Evolutionary conservation across 2,113 vertebrate species (phyloP), one percentile per base, ranked within the genome.

Genomic region (Rattus rattus): DNA sequence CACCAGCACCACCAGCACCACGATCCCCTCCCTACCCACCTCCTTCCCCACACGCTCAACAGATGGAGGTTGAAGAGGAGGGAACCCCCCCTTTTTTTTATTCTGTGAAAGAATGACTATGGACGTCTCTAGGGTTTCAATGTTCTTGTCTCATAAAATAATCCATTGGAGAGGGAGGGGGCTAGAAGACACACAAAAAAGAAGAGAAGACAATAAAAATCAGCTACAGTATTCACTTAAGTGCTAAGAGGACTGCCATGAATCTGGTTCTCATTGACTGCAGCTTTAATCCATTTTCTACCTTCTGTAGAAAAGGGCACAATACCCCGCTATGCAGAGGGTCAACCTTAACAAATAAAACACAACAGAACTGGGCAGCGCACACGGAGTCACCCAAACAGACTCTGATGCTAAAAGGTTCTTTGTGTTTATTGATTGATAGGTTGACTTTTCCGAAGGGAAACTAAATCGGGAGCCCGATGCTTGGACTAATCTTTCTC

Each of bases 221-320:
- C 81, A 84, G n/a, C 14, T 16, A 43, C 81, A 84, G 26, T 47
- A 63, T 65, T 65, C 81, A 14, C 59, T 43, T 43, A 63, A 84
- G 81, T 63, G 59, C 56, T 84, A 43, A 84, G 81, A 39, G 26
- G 73, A 76, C 73, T 47, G 59, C 26, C 81, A 43, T 10, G n/a
- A 28, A 63, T 86, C 95, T 94, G 91, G n/a, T 91, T 70, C 59
- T 86, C 80, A 69, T 2, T 28, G 76, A 67, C 76, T 92, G 86
- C 76, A 95, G 26, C 61, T 90, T 86, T 80, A 83, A 96, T 95
- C 88, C 83, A 73, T 86, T 95, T 93, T 94, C 65, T 65, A 61
- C 76, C 72, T 97, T 92, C 94, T 63, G 24, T 65, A 84, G 88
- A 91, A 70, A 96, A 88, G 96, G 19, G 52, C 24, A 79, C 72